Base-by-base conservation (phyloP, 2,888 invertebrate genomes). In the Stenodera caucasica region DNA sequence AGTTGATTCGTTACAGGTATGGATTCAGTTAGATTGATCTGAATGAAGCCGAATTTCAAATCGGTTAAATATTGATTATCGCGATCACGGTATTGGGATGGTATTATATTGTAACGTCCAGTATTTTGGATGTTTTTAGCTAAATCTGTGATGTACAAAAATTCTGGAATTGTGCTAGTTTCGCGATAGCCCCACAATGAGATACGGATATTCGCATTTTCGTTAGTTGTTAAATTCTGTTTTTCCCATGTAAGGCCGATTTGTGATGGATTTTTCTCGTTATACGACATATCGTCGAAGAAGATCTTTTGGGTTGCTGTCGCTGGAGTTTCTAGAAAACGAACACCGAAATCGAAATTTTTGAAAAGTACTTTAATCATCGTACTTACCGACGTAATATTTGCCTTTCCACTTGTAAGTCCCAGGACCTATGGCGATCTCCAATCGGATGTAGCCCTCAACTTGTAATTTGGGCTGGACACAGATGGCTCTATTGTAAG, bases 181-280 rank as follows among this genome's bases (percentile, higher is more conserved):
- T 96, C 96, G 54, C 91, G 86, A 81, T 96, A 96, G 0, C 96
- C 96, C 91, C 92, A 96, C 11, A 96, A 79, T 0, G 92, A 91
- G 69, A 96, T 90, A 67, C 88, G 87, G 0, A 96, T 86, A 51
- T 86, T 86, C 0, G 92, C 90, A 72, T 89, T 90, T 33, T 85
- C 81, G 76, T 92, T 92, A 35, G 87, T 86, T 0, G 95, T 94
- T 76, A 96, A 88, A 82, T 96, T 95, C 74, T 87, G 88, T 30
- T 88, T 87, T 72, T 91, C 88, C 96, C 96, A 96, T 15, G 88
- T 87, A 53, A 96, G 89, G 73, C 85, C 86, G 53, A 96, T 85
- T 76, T 90, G 88, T 3, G 85, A 82, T 0, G 94, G 94, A 63
- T 86, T 84, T 60, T 87, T 86, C 72, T 90, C 85, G 72, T 92